Evolutionary conservation across 2,113 vertebrate genomes (phyloP), one percentile per base, ranked within the genome.

Genomic region (Craseonycteris thonglongyai): DNA sequence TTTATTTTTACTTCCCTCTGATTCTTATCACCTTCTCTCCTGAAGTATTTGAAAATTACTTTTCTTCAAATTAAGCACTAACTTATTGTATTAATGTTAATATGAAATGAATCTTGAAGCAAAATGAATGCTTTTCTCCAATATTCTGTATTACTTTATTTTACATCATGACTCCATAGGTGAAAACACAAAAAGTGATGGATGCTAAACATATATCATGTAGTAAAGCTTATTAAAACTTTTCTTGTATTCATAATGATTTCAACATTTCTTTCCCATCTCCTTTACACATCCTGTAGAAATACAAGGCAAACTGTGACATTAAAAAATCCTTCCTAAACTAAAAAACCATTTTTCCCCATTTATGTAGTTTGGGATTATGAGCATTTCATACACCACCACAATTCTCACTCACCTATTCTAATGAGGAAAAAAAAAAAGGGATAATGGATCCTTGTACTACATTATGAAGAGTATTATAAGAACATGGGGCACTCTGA

Each of bases 101-200:
- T 38, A 84, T 28, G 65, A 90, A 96, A 61, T 75, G 13, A 91
- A 87, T 76, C 40, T 88, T 79, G 58, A 96, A 90, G 49, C 14
- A 91, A 85, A 92, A 88, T 65, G 19, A 10, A 45, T 83, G 18
- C 40, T 80, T 65, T 81, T 38, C 22, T 33, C 24, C 12, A 79
- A 86, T 56, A 82, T 40, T 82, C 15, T 72, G 51, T 71, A 76
- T 65, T 93, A 56, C 51, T 51, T 75, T 89, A 89, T 69, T 87
- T 90, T 68, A 76, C 40, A 49, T 79, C 22, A 45, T 75, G 59
- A 40, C 12, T 84, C 80, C 72, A n/a, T 24, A 88, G 33, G 59
- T 26, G 54, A 88, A 92, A 94, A 76, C 10, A 86, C 61, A 97
- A 95, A 89, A 74, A 54, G 24, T 38, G 79, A 85, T 75, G 33